Evolutionary conservation across 1,140 invertebrate species (phyloP), one percentile per base, ranked within the genome.

Genomic region (Psix sp.): DNA sequence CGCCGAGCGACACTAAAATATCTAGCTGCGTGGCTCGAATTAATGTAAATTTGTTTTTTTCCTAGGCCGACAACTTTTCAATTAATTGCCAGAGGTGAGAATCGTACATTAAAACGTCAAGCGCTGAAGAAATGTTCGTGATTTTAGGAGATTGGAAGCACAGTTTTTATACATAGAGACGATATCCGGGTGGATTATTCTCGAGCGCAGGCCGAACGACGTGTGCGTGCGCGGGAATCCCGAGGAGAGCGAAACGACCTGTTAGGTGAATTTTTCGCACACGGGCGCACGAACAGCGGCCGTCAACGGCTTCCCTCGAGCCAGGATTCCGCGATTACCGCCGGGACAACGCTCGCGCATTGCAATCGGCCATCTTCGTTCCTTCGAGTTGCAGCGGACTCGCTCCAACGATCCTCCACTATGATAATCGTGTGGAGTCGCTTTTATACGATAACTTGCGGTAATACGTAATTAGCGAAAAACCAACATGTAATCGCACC

Each of bases 211-310:
- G 35, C 29, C 33, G 38, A 14, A 40, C 13, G n/a, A 20, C 20
- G 17, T 43, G 49, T 48, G 51, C 51, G 59, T 38, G 39, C 38
- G 38, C 17, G 54, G 16, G 18, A 51, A 42, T 51, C 9, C 38
- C 11, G 26, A 13, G 20, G 14, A 51, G 36, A 67, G 21, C 36
- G 43, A 51, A 68, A 59, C 54, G 66, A 70, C 66, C 48, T 60
- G 66, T 70, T 70, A 51, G 16, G 48, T 54, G 66, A 26, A 60
- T 60, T 70, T 70, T 70, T 70, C 63, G 63, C 51, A 20, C 51
- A 33, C 51, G 43, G 36, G 5, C 62, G 39, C 51, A 57, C 62
- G 63, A 57, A 26, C 45, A 14, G 18, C 21, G 11, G 17, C 10
- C 13, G 39, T 15, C 43, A 39, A 31, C 35, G 42, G 18, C 48